Conservation (phyloP, 2,797 vertebrate species). For the Enteromius fasciolatus region DNA sequence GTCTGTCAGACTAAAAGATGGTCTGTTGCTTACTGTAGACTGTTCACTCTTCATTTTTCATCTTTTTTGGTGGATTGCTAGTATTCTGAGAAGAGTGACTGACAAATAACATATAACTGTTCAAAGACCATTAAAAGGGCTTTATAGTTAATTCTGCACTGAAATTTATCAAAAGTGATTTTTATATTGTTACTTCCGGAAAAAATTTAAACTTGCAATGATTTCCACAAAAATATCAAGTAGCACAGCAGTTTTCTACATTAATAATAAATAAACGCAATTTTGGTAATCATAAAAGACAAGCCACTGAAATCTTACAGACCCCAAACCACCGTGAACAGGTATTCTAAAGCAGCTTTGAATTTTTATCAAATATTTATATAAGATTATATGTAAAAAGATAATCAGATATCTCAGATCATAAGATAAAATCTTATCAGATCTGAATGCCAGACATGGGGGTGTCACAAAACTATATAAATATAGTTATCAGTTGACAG, state of each 20-base stretch:
- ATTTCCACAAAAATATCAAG: not conserved
- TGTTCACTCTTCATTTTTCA: slow-evolving; percentile 10
- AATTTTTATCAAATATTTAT: not conserved
- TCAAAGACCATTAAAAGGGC: not conserved
- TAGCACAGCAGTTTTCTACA: not conserved
- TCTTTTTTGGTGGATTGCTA: slow-evolving; percentile 1
- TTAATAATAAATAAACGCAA: not conserved
- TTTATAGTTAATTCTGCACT: not conserved
- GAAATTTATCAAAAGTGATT: not conserved
- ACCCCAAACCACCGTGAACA: not conserved
- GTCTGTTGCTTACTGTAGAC: slow-evolving; percentile 3
- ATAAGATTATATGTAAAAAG: not conserved
- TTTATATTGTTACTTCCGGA: not conserved
- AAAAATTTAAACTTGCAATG: not conserved
- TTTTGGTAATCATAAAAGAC: not conserved
- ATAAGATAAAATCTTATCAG: not conserved
- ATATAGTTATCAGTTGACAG: not conserved
- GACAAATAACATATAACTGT: not conserved
- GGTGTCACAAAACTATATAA: not conserved
- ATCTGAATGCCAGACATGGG: not conserved
- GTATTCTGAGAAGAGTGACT: not conserved
- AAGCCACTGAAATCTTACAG: not conserved
- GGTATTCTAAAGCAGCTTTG: not conserved
- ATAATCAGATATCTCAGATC: not conserved
- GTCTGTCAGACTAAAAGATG: slow-evolving; percentile 38